phyloP scores from a whole-genome alignment of 2,797 vertebrate genomes.

The Enteromius argenteus region DNA sequence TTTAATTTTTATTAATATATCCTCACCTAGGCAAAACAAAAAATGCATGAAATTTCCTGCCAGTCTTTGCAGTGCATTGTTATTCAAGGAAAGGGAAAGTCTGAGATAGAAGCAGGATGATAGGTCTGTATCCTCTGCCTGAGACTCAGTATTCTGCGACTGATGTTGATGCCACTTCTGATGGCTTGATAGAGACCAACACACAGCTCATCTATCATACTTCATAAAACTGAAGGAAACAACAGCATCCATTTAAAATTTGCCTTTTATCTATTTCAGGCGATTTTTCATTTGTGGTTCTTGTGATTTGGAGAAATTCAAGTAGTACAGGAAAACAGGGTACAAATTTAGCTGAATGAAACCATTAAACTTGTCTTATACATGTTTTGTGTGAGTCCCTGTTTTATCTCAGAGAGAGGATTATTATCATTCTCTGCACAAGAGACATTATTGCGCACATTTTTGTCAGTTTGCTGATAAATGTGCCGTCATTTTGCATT shows the following conservation, averaged over 20 bases:
- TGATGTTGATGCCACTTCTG: background rate
- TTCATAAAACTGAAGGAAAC: background rate
- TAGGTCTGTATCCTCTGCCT: background rate
- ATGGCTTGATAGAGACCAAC: slow-evolving; percentile 16
- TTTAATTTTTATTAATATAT: background rate
- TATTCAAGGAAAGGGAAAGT: slow-evolving; percentile 13
- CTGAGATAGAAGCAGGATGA: background rate
- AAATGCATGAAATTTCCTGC: background rate
- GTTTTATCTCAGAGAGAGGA: background rate
- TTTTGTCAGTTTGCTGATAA: background rate
- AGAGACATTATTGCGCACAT: background rate
- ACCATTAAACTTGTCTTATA: background rate
- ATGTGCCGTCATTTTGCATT: background rate
- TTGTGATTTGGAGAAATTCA: background rate
- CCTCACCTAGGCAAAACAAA: background rate
- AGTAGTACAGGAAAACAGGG: background rate
- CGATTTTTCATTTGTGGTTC: background rate
- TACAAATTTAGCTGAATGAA: background rate
- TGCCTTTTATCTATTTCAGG: background rate
- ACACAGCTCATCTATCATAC: slow-evolving; percentile 32
- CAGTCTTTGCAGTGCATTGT: background rate
- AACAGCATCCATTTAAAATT: background rate
- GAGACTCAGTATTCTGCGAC: slow-evolving; percentile 20
- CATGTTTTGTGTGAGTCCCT: background rate
- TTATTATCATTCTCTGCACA: slow-evolving; percentile 9